Evolutionary conservation across 1,140 invertebrate genomes (phyloP), one percentile per base, ranked within the genome.

Genomic region (Drosophila arizonae): DNA sequence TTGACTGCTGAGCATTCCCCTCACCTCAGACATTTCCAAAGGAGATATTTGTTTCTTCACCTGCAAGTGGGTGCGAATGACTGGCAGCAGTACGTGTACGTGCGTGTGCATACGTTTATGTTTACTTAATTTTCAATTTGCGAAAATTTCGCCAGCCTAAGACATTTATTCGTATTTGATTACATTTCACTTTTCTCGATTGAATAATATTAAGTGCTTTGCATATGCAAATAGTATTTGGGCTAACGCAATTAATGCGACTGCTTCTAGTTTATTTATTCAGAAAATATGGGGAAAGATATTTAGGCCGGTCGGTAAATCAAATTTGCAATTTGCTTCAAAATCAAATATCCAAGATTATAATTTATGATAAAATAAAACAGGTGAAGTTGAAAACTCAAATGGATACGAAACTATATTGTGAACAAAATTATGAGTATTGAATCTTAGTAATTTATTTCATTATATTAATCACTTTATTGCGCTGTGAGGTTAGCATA

Each of bases 11-110:
- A 45, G 26, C 41, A 51, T 17, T 2, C 1, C 3, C 21, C 15
- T 48, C 43, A 46, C 10, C 30, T 17, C 36, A 30, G 41, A 41
- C 15, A 28, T 50, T 58, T 17, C 13, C 13, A 61, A 33, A 13
- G 33, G 28, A 58, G 26, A 28, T 46, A 67, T 48, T n/a, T 51
- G 28, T 30, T 66, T 45, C 13, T 8, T 46, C 6, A 48, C 21
- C 64, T 24, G 33, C 10, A 56, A 26, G 6, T 64, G 39, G 33
- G 43, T 56, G 45, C 26, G 24, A 64, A 71, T 69, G 45, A 33
- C 26, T 52, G 10, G 9, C 26, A 33, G 33, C 28, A 43, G 33
- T 9, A 15, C 15, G 50, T 51, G 33, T 9, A 15, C 15, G 43
- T 45, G 43, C 33, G 45, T 50, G 3, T 21, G 17, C 43, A 17